Conservation (phyloP, 2,113 vertebrate genomes). For the Pavo muticus region DNA sequence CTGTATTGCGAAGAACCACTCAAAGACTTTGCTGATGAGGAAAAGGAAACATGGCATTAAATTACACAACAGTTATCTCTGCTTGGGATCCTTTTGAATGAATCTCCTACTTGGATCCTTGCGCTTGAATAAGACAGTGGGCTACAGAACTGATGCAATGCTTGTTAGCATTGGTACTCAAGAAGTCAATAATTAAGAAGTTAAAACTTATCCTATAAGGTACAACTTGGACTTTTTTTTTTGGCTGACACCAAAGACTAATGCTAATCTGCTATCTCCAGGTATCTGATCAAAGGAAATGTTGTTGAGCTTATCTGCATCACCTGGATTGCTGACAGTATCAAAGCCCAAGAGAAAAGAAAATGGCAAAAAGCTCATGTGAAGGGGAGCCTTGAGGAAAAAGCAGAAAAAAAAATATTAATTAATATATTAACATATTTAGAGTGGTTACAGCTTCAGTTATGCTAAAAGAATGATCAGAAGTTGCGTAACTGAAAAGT, state of each 20-base stretch:
- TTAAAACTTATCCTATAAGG: neutral
- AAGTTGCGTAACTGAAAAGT: neutral
- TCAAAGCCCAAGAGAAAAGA: neutral
- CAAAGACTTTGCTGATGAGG: neutral
- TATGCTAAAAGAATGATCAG: neutral
- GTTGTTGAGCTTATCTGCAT: neutral
- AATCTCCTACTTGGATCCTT: neutral
- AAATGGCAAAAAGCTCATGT: neutral
- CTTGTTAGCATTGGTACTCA: neutral
- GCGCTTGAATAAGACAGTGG: neutral
- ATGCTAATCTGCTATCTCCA: neutral
- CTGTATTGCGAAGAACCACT: neutral
- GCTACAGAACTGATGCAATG: neutral
- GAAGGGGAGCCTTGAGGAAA: neutral
- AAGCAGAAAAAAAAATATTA: neutral
- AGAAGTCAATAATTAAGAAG: neutral
- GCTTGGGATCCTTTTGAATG: neutral
- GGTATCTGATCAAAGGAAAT: neutral
- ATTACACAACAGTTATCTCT: neutral
- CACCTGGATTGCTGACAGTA: accelerated
- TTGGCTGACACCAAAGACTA: neutral
- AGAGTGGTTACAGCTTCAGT: neutral
- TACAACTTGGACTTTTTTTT: neutral
- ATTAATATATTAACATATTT: too few species aligned
- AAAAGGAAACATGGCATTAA: neutral